phyloP scores from a whole-genome alignment of 2,113 vertebrate genomes.

The Seriola rivoliana region DNA sequence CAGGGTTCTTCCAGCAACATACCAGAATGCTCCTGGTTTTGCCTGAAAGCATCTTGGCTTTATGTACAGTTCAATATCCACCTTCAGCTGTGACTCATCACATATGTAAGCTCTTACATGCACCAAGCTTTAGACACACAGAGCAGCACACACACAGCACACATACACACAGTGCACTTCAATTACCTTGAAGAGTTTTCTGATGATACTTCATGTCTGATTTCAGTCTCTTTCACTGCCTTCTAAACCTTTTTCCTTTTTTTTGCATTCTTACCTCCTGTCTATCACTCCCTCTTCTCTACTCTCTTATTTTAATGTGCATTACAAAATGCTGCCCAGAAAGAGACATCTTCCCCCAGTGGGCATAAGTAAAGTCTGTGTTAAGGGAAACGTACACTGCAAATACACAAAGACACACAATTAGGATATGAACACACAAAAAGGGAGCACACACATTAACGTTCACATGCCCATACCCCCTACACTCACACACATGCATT shows the following conservation, averaged over 20 bases:
- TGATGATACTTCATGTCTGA: constrained; percentile 15
- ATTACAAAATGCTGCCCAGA: constrained; percentile 58
- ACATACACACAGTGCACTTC: neutral
- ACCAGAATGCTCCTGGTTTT: constrained; percentile 27
- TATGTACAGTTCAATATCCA: constrained; percentile 49
- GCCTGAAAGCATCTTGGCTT: constrained; percentile 49
- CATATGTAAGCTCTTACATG: constrained; percentile 28
- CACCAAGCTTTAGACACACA: constrained; percentile 5
- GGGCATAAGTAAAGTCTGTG: constrained; percentile 52
- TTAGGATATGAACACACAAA: constrained; percentile 3
- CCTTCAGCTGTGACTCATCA: constrained; percentile 62
- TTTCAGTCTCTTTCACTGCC: constrained; percentile 2
- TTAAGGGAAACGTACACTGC: constrained; percentile 45
- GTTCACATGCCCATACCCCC: neutral
- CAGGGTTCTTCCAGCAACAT: constrained; percentile 21
- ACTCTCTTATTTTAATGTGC: constrained; percentile 50
- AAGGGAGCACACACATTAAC: constrained; percentile 4
- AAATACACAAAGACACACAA: constrained; percentile 43
- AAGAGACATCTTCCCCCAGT: constrained; percentile 52
- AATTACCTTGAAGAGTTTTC: constrained; percentile 33
- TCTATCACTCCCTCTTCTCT: constrained; percentile 5
- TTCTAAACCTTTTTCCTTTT: neutral
- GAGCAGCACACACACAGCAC: constrained; percentile 13
- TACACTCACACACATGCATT: neutral
- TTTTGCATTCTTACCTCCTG: neutral